Conservation (phyloP, 2,888 invertebrate species). For the Crocallis elinguaria region DNA sequence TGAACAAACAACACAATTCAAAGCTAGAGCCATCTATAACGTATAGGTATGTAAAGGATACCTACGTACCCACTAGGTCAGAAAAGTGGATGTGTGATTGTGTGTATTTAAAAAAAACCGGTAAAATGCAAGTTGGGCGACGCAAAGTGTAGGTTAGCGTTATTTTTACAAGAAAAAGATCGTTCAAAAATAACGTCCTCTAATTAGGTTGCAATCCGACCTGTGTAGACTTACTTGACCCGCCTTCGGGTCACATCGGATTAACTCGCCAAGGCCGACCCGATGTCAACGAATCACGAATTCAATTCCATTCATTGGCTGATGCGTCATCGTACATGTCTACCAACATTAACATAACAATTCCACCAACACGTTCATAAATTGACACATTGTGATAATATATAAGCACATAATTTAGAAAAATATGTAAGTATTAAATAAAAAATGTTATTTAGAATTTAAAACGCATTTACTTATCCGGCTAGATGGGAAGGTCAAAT, state of each 20-base stretch:
- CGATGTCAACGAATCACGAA: slow-evolving; percentile 55
- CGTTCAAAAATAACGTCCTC: slow-evolving; percentile 20
- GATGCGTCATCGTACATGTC: slow-evolving; percentile 44
- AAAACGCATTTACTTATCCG: slow-evolving; percentile 19
- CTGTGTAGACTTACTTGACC: slow-evolving; percentile 47
- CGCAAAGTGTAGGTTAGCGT: slow-evolving; percentile 13
- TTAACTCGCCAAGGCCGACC: slow-evolving; percentile 54
- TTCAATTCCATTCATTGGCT: slow-evolving; percentile 42
- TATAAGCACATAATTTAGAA: too few relatives aligned
- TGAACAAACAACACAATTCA: too few relatives aligned
- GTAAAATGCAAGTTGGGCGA: too few relatives aligned
- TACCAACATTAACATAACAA: slow-evolving; percentile 21
- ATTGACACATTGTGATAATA: slow-evolving; percentile 21
- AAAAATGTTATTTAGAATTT: slow-evolving; percentile 8
- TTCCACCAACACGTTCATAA: slow-evolving; percentile 17
- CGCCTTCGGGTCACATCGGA: slow-evolving; percentile 47
- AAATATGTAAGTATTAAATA: slow-evolving; percentile 8
- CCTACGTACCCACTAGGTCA: too few relatives aligned
- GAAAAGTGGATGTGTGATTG: too few relatives aligned
- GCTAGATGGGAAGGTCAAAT: slow-evolving; percentile 22
- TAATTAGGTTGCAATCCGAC: slow-evolving; percentile 43
- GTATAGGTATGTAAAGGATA: too few relatives aligned
- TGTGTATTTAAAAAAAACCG: too few relatives aligned
- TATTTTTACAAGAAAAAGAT: background rate
- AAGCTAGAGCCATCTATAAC: too few relatives aligned